phyloP scores from a whole-genome alignment of 2,113 vertebrate species.

The Mesoclemmys tuberculata region DNA sequence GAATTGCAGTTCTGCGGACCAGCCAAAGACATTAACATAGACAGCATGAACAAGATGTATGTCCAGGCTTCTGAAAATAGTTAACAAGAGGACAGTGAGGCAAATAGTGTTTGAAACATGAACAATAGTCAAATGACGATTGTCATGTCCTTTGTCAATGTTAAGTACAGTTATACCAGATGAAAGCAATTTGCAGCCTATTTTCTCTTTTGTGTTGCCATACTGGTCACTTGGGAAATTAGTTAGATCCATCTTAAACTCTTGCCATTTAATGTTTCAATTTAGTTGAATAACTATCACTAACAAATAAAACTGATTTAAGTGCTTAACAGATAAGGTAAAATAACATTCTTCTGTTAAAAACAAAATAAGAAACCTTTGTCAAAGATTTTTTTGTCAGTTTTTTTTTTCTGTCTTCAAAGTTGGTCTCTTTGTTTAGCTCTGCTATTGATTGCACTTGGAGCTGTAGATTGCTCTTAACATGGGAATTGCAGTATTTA shows the following conservation, averaged over 20 bases:
- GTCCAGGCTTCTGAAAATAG: background rate
- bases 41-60: background rate
- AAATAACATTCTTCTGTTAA: background rate
- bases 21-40: background rate
- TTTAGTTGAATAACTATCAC: slow-evolving; percentile 4
- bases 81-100: background rate
- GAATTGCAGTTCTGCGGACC: background rate
- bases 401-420: background rate
- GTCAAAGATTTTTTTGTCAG: background rate
- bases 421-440: background rate
- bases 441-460: background rate
- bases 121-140: background rate
- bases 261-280: background rate
- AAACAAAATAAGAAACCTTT: background rate
- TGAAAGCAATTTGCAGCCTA: background rate
- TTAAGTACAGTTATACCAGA: background rate
- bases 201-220: background rate
- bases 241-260: background rate
- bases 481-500: background rate
- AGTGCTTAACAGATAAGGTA: background rate
- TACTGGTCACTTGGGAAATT: background rate
- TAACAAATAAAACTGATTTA: slow-evolving; percentile 13
- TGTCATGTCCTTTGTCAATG: slow-evolving; percentile 16
- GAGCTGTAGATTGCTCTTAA: background rate
- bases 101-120: background rate